phyloP scores from a whole-genome alignment of 2,113 vertebrate genomes.

The Numenius arquata region DNA sequence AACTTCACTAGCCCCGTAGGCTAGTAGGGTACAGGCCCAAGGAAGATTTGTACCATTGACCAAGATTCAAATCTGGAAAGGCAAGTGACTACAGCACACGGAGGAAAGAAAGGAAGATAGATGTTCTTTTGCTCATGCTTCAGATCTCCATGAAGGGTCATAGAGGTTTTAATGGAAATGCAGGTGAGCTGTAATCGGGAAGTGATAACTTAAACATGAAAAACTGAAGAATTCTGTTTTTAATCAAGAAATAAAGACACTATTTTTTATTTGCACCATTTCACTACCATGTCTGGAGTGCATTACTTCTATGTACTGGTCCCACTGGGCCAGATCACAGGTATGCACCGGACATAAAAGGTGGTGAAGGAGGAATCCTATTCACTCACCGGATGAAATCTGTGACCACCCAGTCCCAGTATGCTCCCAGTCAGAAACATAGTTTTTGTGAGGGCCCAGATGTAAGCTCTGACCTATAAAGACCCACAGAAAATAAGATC shows the following conservation, averaged over 20 bases:
- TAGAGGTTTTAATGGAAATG: background rate
- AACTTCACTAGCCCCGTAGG: background rate
- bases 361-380: background rate
- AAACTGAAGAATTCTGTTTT: background rate
- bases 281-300: background rate
- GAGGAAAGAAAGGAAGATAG: background rate
- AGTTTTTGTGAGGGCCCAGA: background rate
- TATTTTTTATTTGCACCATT: background rate
- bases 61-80: background rate
- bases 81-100: background rate
- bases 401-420: background rate
- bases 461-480: background rate
- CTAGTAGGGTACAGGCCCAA: background rate
- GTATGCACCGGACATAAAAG: background rate
- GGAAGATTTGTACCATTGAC: background rate
- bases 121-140: background rate
- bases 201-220: rapidly evolving
- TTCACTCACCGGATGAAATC: background rate
- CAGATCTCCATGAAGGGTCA: background rate
- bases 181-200: background rate
- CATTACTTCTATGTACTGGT: background rate
- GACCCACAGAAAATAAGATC: background rate
- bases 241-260: background rate
- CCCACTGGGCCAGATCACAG: background rate
- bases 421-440: background rate